These are phyloP conservation scores for Tiliacea citrago DNA, from an alignment of 2,888 invertebrate genomes.

Conservation along the genomic window DNA sequence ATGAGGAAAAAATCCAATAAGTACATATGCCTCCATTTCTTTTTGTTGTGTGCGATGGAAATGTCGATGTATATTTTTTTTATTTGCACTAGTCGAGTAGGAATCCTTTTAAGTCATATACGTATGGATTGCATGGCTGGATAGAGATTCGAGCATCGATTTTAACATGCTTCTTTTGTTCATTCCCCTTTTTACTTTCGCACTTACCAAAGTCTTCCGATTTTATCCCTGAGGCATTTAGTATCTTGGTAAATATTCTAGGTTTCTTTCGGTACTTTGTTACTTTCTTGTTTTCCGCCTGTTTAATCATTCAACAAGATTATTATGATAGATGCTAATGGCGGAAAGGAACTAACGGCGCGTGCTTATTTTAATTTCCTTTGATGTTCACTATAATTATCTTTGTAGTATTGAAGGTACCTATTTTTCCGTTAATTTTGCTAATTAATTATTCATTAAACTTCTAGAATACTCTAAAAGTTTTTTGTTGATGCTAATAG, in stretches of 20 bases:
- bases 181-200: constrained; percentile 29
- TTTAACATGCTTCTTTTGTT: constrained; percentile 34
- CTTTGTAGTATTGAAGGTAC: background rate
- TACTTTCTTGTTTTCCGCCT: background rate
- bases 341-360: background rate
- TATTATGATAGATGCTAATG: constrained; percentile 12
- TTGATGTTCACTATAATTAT: constrained; percentile 5
- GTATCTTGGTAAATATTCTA: background rate
- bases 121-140: constrained; percentile 11
- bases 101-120: constrained; percentile 14
- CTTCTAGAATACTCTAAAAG: background rate
- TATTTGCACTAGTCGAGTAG: constrained; percentile 21
- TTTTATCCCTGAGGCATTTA: constrained; percentile 21
- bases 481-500: background rate
- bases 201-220: constrained; percentile 6
- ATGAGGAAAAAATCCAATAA: constrained; percentile 21
- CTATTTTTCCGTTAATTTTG: background rate
- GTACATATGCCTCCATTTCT: constrained; percentile 31
- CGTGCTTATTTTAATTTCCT: constrained; percentile 23
- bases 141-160: constrained; percentile 20
- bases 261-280: constrained; percentile 1
- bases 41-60: constrained; percentile 17
- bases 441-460: background rate
- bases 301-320: background rate
- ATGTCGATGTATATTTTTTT: constrained; percentile 10